Evolutionary conservation across 2,113 vertebrate genomes (phyloP), one percentile per base, ranked within the genome.

Genomic region (Polypterus bichir): DNA sequence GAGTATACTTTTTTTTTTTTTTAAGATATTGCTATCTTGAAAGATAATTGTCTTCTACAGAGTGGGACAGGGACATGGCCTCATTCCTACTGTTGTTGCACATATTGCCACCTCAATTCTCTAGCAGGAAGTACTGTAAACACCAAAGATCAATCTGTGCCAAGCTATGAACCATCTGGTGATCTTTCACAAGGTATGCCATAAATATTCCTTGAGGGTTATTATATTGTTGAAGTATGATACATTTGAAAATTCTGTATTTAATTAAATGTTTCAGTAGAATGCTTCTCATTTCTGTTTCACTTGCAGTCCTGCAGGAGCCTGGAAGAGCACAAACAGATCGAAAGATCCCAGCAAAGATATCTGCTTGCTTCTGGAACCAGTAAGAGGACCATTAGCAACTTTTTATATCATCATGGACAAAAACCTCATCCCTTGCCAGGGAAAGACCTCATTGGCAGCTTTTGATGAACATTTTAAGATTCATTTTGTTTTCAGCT

Each of bases 291-390:
- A 10, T 48, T 56, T 46, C 49, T 48, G 48, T 49, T 56, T 55
- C 6, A 6, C 27, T 47, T 56, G 27, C 52, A 66, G 64, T 61
- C 64, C 5, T 66, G 64, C 49, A 55, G 60, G 58, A 66, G 59
- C 48, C 11, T 65, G 47, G 64, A 65, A 55, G 53, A 62, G 46
- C 54, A 60, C 49, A 51, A 56, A 7, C 9, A 10, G 52, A 47
- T 57, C 44, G n/a, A 59, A 4, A 45, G 53, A 44, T 46, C 49
- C 46, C 54, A 62, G 4, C 62, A 64, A 44, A 59, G 7, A 66
- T 66, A 56, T 54, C 64, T 62, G 7, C 51, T 52, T 52, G 51
- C 51, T 8, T 52, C 51, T 10, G 4, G 51, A 52, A 52, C 51
- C 4, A 4, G 7, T 8, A 52, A 52, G 10, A 10, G 3, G 10